These are phyloP conservation scores for Turnix velox DNA, from an alignment of 2,113 vertebrate genomes.

Conservation along the genomic window DNA sequence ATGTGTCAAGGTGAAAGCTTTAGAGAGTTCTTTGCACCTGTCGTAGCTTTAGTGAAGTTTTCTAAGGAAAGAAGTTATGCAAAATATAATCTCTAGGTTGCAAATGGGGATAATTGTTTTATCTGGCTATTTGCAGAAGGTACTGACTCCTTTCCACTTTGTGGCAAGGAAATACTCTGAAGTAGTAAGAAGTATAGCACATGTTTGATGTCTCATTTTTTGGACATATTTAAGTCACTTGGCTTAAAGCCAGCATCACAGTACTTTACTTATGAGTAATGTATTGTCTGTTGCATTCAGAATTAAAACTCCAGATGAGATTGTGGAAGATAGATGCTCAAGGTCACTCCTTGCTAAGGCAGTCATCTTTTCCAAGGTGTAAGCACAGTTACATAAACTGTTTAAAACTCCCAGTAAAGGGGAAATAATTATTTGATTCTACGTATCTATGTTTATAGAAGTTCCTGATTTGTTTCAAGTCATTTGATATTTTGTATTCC, in stretches of 20 bases:
- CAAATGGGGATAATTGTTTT: not conserved
- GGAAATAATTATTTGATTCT: not conserved
- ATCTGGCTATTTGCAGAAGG: not conserved
- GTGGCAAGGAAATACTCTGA: not conserved
- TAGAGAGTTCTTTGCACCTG: not conserved
- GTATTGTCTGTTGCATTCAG: not conserved
- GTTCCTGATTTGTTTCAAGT: not conserved
- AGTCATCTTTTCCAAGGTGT: constrained; percentile 68
- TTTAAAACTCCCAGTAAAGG: not conserved
- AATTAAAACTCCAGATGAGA: constrained; percentile 43
- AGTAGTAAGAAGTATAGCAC: not conserved
- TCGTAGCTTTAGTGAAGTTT: not conserved
- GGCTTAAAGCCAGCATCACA: not conserved
- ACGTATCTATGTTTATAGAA: not conserved
- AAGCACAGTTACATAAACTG: not conserved
- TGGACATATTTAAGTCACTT: not conserved
- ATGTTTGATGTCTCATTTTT: not conserved
- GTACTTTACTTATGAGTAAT: constrained; percentile 27
- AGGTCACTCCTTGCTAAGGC: constrained; percentile 30
- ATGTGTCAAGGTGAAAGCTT: not conserved
- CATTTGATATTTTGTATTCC: not conserved
- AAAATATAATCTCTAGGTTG: not conserved
- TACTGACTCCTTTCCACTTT: not conserved
- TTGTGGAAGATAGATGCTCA: constrained; percentile 60
- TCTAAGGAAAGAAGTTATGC: not conserved